These are phyloP conservation scores for Rugalucina vietnamica DNA, from an alignment of 2,888 invertebrate species.

Conservation along the genomic window DNA sequence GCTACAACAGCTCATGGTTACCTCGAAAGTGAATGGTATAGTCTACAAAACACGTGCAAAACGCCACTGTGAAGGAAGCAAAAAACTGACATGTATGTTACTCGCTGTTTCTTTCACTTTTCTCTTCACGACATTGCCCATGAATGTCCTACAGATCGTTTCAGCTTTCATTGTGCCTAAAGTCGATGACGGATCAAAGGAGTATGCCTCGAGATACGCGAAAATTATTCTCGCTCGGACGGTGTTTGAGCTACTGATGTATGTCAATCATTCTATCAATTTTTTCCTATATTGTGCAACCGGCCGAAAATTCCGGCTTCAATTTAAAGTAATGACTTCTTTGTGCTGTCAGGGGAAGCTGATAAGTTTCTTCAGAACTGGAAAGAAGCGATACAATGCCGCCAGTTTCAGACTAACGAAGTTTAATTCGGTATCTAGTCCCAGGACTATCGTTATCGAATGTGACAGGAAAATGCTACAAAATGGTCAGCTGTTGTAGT, in stretches of 20 bases:
- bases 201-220: slow-evolving; percentile 56
- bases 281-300: slow-evolving; percentile 79
- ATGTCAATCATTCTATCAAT: slow-evolving; percentile 80
- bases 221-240: slow-evolving; percentile 73
- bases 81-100: slow-evolving; percentile 81
- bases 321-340: slow-evolving; percentile 63
- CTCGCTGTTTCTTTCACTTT: slow-evolving; percentile 81
- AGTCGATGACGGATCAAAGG: slow-evolving; percentile 36
- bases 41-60: slow-evolving; percentile 28
- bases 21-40: slow-evolving; percentile 30
- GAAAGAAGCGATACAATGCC: neutral
- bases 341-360: slow-evolving; percentile 43
- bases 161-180: slow-evolving; percentile 60
- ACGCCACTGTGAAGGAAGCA: slow-evolving; percentile 65
- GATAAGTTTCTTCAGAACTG: slow-evolving; percentile 11
- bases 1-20: slow-evolving; percentile 47
- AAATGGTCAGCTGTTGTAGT: neutral
- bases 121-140: slow-evolving; percentile 80
- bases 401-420: slow-evolving; percentile 43
- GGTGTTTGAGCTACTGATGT: slow-evolving; percentile 80
- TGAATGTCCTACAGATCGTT: slow-evolving; percentile 75
- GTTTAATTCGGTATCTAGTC: slow-evolving; percentile 41
- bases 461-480: slow-evolving; percentile 31
- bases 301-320: slow-evolving; percentile 73
- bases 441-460: slow-evolving; percentile 43